phyloP scores from a whole-genome alignment of 37 sponge, comb jelly and placozoan species.

The Lycopodina hypogea region DNA sequence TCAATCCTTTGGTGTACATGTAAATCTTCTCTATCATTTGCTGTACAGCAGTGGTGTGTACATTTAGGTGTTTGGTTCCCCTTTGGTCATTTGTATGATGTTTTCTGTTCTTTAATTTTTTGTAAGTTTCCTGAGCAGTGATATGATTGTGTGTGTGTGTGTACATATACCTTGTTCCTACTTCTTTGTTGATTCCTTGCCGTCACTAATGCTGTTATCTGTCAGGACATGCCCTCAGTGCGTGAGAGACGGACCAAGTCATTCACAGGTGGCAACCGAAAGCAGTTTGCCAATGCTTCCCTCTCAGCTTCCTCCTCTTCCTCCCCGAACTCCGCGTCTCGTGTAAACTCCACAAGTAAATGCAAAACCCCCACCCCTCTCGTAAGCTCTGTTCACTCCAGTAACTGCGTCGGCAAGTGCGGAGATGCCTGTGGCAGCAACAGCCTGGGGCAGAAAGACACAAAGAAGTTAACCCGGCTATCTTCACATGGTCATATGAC shows the following conservation, averaged over 20 bases:
- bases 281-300: background rate
- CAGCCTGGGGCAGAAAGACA: background rate
- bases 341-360: background rate
- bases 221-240: background rate
- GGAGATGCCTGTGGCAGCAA: background rate
- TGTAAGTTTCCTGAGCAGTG: too few relatives aligned
- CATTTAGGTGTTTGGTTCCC: too few relatives aligned
- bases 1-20: too few relatives aligned
- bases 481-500: background rate
- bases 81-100: too few relatives aligned
- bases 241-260: slow-evolving; percentile 1
- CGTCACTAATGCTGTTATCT: too few relatives aligned
- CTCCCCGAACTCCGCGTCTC: background rate
- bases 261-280: background rate
- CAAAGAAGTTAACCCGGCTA: background rate
- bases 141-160: too few relatives aligned
- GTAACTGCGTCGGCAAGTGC: background rate
- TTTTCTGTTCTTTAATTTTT: too few relatives aligned
- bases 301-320: background rate
- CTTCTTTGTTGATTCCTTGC: too few relatives aligned
- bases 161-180: too few relatives aligned
- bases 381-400: background rate
- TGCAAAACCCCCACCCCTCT: slow-evolving; percentile 4
- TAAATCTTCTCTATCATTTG: too few relatives aligned
- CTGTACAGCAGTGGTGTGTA: too few relatives aligned